Evolutionary conservation across 2,888 invertebrate genomes (phyloP).

Genomic region (Epiblema foenella): DNA sequence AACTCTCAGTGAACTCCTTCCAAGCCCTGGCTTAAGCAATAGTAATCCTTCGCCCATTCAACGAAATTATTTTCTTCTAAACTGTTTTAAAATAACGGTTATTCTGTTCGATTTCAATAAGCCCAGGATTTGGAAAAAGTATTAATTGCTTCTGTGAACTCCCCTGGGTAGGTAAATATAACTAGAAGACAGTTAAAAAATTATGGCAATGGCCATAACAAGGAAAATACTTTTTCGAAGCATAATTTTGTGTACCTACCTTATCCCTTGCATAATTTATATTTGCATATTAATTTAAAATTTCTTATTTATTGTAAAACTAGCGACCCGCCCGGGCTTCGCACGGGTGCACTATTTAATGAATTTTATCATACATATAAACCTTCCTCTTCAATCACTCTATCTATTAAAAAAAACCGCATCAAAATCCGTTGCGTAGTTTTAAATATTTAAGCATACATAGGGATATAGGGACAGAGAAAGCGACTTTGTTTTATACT

Average conservation of each 20-base stretch:
- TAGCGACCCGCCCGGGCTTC: too few species aligned
- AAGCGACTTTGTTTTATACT: too few species aligned
- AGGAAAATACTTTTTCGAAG: neutral
- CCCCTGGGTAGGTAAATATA: neutral
- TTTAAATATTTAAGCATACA: too few species aligned
- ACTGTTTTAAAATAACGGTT: slow-evolving; percentile 44
- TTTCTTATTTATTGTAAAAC: too few species aligned
- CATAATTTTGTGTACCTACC: neutral
- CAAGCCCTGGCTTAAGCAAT: slow-evolving; percentile 55
- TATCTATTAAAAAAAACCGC: too few species aligned
- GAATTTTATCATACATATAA: too few species aligned
- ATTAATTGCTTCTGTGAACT: slow-evolving; percentile 27
- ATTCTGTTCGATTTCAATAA: slow-evolving; percentile 35
- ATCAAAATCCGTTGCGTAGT: too few species aligned
- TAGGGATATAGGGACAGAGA: too few species aligned
- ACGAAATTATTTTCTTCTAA: slow-evolving; percentile 54
- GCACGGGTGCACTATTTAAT: too few species aligned
- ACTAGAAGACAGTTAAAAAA: neutral
- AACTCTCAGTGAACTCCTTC: slow-evolving; percentile 2
- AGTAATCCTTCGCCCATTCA: slow-evolving; percentile 59
- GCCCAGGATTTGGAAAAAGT: slow-evolving; percentile 5
- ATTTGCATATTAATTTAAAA: too few species aligned
- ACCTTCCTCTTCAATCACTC: too few species aligned
- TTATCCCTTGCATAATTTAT: too few species aligned
- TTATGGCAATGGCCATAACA: neutral